phyloP scores from a whole-genome alignment of 2,888 invertebrate species.

The Ormyrus rosae region DNA sequence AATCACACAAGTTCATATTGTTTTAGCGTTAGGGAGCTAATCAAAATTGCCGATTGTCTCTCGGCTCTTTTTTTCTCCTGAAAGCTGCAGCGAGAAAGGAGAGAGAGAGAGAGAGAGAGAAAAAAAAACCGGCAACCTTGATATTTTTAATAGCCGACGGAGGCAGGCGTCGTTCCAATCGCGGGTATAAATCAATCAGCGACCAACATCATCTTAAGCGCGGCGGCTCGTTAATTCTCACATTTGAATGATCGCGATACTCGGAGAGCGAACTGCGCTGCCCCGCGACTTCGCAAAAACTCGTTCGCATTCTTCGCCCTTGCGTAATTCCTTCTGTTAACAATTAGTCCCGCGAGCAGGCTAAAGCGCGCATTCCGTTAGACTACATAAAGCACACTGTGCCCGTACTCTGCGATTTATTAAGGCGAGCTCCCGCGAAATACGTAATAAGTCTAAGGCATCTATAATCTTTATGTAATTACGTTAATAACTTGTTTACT shows the following conservation, averaged over 20 bases:
- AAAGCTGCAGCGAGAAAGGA: background rate
- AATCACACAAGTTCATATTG: constrained; percentile 13
- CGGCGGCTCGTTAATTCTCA: constrained; percentile 48
- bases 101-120: background rate
- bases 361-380: constrained; percentile 9
- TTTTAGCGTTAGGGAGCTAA: background rate
- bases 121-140: constrained; percentile 39
- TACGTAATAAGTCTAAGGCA: background rate
- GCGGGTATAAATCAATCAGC: constrained; percentile 52
- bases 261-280: background rate
- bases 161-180: constrained; percentile 45
- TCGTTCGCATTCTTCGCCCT: constrained; percentile 44
- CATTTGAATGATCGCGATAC: constrained; percentile 36
- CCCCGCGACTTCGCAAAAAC: constrained; percentile 36
- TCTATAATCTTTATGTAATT: constrained; percentile 25
- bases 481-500: constrained; percentile 19
- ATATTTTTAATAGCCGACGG: constrained; percentile 48
- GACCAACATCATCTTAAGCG: constrained; percentile 37
- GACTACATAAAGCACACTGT: background rate
- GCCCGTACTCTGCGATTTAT: too few relatives aligned
- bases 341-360: constrained; percentile 22
- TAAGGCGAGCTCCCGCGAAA: background rate
- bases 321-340: constrained; percentile 41
- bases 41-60: background rate
- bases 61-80: too few relatives aligned